Evolutionary conservation across 2,113 vertebrate species (phyloP).

Genomic region (Daboia siamensis): DNA sequence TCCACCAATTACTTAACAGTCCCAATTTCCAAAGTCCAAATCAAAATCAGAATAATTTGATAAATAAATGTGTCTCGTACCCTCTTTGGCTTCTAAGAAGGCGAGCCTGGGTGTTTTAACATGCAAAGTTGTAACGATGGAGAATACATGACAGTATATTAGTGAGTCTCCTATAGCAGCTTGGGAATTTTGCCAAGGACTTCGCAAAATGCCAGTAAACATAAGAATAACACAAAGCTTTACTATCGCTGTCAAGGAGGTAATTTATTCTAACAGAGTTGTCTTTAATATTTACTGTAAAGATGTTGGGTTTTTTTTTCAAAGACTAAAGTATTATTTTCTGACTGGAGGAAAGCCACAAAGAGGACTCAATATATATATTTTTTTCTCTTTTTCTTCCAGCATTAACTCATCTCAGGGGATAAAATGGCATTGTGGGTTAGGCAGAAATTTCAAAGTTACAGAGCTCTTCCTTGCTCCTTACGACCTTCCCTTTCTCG

Average conservation of each 20-base stretch:
- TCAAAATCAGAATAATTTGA: neutral
- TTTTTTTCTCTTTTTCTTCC: neutral
- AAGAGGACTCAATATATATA: neutral
- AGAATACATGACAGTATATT: neutral
- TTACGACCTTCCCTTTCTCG: neutral
- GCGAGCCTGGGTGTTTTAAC: neutral
- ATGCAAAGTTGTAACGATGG: slow-evolving; percentile 6
- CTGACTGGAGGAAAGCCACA: slow-evolving; percentile 1
- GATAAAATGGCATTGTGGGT: slow-evolving; percentile 10
- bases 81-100: slow-evolving; percentile 13
- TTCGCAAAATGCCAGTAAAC: slow-evolving; percentile 10
- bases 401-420: slow-evolving; percentile 31
- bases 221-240: neutral
- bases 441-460: neutral
- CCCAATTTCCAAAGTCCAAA: slow-evolving; percentile 19
- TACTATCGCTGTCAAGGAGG: neutral
- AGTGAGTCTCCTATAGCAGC: neutral
- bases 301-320: neutral
- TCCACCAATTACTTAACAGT: neutral
- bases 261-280: neutral
- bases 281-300: neutral
- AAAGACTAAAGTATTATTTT: slow-evolving; percentile 6
- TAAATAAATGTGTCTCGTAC: neutral
- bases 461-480: slow-evolving; percentile 7
- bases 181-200: slow-evolving; percentile 14